Percentiles rank a stretch among this genome's conserved stretches.
These are phyloP conservation scores for Beroe forskalii DNA, from an alignment of 37 sponge, comb jelly and placozoan species.

Conservation along the genomic window DNA sequence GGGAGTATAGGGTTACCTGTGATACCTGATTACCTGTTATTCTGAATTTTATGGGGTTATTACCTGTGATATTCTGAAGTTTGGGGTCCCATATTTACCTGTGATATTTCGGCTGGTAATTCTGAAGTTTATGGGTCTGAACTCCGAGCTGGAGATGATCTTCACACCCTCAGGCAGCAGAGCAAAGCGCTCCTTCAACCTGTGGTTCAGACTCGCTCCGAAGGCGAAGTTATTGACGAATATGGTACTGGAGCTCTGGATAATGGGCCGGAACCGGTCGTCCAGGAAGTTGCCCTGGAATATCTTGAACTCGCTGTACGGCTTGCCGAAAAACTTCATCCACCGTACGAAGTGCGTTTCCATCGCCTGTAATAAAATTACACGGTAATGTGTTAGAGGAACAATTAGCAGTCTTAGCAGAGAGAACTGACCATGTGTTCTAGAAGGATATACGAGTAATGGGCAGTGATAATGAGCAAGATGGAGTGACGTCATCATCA, in stretches of 20 bases:
- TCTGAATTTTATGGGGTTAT: too few relatives aligned
- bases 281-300: conserved; percentile 87
- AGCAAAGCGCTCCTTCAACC: conserved; percentile 62
- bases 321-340: conserved; percentile 99
- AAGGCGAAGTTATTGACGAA: conserved; percentile 98
- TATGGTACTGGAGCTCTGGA: conserved; percentile 81
- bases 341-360: conserved; percentile 85
- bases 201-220: conserved; percentile 92
- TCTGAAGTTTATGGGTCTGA: conserved; percentile 92
- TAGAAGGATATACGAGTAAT: too few relatives aligned
- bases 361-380: conserved; percentile 80
- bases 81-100: too few relatives aligned
- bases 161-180: conserved; percentile 69
- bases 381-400: too few relatives aligned
- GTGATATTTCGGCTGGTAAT: conserved; percentile 86
- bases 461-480: too few relatives aligned
- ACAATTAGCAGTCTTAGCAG: too few relatives aligned
- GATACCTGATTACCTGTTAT: too few relatives aligned
- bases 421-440: too few relatives aligned
- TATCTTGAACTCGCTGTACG: conserved; percentile 84
- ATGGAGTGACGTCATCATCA: too few relatives aligned
- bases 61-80: too few relatives aligned
- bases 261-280: conserved; percentile 67
- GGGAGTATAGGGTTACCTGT: too few relatives aligned
- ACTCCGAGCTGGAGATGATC: conserved; percentile 90